Base-by-base conservation (phyloP, 2,113 vertebrate genomes). In the Pagrus major region DNA sequence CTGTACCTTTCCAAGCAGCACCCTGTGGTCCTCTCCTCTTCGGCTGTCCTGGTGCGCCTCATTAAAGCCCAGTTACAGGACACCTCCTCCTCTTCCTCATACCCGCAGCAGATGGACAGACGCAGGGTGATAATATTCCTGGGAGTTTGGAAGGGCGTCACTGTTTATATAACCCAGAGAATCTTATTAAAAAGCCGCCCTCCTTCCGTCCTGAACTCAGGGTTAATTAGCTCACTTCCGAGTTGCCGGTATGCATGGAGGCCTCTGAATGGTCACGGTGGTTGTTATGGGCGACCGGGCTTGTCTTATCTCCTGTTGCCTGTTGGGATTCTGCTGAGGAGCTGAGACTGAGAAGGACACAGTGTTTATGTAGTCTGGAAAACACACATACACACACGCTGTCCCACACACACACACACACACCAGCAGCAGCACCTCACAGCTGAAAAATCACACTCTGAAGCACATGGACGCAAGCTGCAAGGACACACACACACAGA, bases 171-270 rank as follows among this genome's bases (percentile, higher is more conserved):
- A 92, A 93, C 84, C 79, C 85, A 70, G 82, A 78, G 85, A 88
- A 89, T 93, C 86, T 91, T 93, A 93, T 93, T 92, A 90, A 94
- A 93, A 91, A 87, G 74, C 37, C 52, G 35, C 79, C 75, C 85
- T 83, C 85, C 88, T 89, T 87, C 83, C 42, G 54, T 77, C 69
- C 74, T 87, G 86, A 92, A 84, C 92, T 82, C 83, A 0, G 69
- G 88, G 89, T 94, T 94, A 93, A 95, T 95, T 94, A 93, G 89
- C 83, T 84, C 85, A 87, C 89, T 86, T 93, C 88, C 84, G 90
- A 76, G 82, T 88, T 49, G 84, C 82, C 39, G 77, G 83, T 76
- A 88, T 88, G 89, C 74, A 79, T 23, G 6, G 52, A 87, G 81
- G 76, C 79, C 87, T 87, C 79, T 71, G 68, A 89, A 27, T 86